Conservation (phyloP, 2,888 invertebrate species). For the Lasius fuliginosus region DNA sequence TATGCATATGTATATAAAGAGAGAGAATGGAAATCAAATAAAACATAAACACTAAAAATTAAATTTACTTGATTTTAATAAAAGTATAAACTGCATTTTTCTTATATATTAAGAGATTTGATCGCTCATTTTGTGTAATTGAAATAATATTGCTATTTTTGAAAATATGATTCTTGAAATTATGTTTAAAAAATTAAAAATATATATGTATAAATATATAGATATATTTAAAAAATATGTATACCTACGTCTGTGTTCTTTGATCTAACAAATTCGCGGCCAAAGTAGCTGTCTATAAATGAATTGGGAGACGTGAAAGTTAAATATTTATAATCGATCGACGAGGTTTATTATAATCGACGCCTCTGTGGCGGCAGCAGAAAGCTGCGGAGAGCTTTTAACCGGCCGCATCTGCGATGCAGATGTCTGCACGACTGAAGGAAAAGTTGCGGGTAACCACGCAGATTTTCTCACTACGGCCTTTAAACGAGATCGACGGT, state of each 20-base stretch:
- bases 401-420: slow-evolving; percentile 31
- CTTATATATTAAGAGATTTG: not conserved
- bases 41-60: not conserved
- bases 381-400: slow-evolving; percentile 24
- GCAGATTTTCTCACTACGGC: slow-evolving; percentile 41
- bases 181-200: not conserved
- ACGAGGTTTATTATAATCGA: slow-evolving; percentile 23
- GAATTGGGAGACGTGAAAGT: not conserved
- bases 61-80: not conserved
- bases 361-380: not conserved
- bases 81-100: not conserved
- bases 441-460: slow-evolving; percentile 40
- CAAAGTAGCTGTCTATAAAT: not conserved
- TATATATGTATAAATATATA: too few relatives aligned
- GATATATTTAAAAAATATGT: not conserved
- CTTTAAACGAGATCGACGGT: slow-evolving; percentile 4
- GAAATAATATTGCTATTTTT: not conserved
- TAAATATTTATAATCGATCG: slow-evolving; percentile 49
- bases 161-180: not conserved
- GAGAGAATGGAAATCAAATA: not conserved
- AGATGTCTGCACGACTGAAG: slow-evolving; percentile 22
- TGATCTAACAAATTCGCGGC: not conserved
- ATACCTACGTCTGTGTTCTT: not conserved
- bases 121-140: not conserved
- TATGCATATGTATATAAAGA: too few relatives aligned